These are phyloP conservation scores for Siniperca obscura DNA, from an alignment of 2,797 vertebrate species.

Conservation along the genomic window DNA sequence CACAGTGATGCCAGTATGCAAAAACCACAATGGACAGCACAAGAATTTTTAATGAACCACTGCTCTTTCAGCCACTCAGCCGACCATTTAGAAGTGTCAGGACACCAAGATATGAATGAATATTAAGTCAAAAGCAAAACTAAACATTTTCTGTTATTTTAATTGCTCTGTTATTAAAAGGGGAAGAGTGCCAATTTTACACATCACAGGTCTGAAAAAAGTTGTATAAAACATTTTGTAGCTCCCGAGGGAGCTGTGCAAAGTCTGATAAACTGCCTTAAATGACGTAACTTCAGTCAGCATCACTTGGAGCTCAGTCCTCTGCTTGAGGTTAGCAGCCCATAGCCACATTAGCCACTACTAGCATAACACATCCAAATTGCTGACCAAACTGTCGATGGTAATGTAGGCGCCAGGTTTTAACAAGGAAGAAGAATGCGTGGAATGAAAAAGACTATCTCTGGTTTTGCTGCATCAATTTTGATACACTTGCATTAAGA, in stretches of 20 bases:
- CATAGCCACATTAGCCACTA: too few species aligned
- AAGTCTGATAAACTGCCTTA: too few species aligned
- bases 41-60: constrained; percentile 46
- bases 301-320: too few species aligned
- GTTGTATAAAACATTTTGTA: too few species aligned
- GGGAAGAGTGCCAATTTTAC: background rate
- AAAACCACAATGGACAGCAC: constrained; percentile 38
- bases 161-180: background rate
- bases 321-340: background rate
- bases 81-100: constrained; percentile 35
- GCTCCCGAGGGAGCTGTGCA: background rate
- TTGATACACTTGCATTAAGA: background rate
- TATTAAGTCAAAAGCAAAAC: background rate
- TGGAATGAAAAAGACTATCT: background rate
- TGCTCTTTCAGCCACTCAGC: constrained; percentile 38
- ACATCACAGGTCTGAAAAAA: background rate
- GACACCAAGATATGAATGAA: constrained; percentile 45
- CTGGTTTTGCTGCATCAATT: background rate
- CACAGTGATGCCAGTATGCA: constrained; percentile 32
- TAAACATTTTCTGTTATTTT: background rate
- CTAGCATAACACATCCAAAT: too few species aligned
- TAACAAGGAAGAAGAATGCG: background rate
- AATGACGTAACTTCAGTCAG: too few species aligned
- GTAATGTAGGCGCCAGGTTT: too few species aligned
- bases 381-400: too few species aligned